phyloP scores from a whole-genome alignment of 2,888 invertebrate genomes.

The Pogonocherus hispidulus region DNA sequence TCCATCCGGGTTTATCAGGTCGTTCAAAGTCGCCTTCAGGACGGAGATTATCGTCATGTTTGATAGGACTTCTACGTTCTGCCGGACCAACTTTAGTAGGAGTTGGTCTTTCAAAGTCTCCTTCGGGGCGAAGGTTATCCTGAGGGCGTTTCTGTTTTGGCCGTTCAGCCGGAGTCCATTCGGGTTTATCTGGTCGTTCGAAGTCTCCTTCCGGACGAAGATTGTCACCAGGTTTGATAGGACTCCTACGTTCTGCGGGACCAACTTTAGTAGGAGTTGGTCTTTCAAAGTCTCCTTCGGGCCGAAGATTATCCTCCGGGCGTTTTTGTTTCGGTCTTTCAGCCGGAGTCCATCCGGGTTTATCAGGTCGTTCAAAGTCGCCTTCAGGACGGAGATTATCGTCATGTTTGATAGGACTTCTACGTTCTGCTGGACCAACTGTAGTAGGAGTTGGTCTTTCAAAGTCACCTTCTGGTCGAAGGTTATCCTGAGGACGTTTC shows the following conservation, averaged over 20 bases:
- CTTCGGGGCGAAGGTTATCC: constrained; percentile 66
- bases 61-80: neutral
- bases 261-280: no score
- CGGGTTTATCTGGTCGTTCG: constrained; percentile 64
- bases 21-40: constrained; percentile 67
- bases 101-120: constrained; percentile 65
- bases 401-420: constrained; percentile 37
- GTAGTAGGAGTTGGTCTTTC: no score
- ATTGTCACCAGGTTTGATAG: constrained; percentile 69
- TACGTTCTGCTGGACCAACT: constrained; percentile 9
- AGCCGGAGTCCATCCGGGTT: constrained; percentile 68
- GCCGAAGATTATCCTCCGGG: constrained; percentile 65
- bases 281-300: no score
- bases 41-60: constrained; percentile 71
- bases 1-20: constrained; percentile 66
- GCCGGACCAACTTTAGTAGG: no score
- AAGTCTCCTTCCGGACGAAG: constrained; percentile 68
- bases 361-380: constrained; percentile 57
- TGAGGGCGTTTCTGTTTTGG: constrained; percentile 69
- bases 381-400: constrained; percentile 69
- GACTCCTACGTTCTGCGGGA: neutral
- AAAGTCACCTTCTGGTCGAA: no score
- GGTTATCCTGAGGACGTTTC: constrained; percentile 68
- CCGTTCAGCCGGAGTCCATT: constrained; percentile 68
- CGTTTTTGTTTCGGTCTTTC: constrained; percentile 69